phyloP scores from a whole-genome alignment of 2,113 vertebrate species.

The Ciconia boyciana region DNA sequence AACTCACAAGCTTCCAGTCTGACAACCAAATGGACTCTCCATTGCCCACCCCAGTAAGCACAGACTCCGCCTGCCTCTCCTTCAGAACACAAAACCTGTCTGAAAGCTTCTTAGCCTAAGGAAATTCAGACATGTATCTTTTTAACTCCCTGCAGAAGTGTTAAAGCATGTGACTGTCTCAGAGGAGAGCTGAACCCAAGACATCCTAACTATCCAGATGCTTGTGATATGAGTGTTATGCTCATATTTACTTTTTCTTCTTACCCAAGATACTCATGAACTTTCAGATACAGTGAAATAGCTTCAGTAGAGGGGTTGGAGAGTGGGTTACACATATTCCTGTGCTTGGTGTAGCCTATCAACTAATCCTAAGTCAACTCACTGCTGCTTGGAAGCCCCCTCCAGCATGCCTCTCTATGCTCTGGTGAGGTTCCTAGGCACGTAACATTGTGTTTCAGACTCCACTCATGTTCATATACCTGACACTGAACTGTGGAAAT shows the following conservation, averaged over 20 bases:
- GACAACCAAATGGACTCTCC: not conserved
- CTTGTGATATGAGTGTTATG: not conserved
- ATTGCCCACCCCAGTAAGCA: not conserved
- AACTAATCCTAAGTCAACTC: not conserved
- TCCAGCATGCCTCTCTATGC: not conserved
- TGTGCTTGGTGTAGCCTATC: not conserved
- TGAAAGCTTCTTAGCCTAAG: not conserved
- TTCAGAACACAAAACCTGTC: not conserved
- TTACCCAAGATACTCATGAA: not conserved
- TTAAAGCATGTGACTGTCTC: not conserved
- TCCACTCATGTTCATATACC: not conserved
- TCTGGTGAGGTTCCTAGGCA: not conserved
- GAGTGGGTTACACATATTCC: not conserved
- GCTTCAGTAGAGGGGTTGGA: not conserved
- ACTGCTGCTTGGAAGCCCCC: not conserved
- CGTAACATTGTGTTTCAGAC: not conserved
- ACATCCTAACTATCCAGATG: not conserved
- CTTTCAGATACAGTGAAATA: not conserved
- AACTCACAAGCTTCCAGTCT: not conserved
- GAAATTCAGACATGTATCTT: not conserved
- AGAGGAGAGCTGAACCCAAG: not conserved
- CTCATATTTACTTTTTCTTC: not conserved
- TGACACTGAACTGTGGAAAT: not conserved
- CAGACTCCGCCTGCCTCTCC: not conserved
- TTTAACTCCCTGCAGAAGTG: not conserved